A percentile compares a stretch with the other conserved stretches of the same genome.
Evolutionary conservation across 2,888 invertebrate species (phyloP).

Genomic region (Pandemis corylana): DNA sequence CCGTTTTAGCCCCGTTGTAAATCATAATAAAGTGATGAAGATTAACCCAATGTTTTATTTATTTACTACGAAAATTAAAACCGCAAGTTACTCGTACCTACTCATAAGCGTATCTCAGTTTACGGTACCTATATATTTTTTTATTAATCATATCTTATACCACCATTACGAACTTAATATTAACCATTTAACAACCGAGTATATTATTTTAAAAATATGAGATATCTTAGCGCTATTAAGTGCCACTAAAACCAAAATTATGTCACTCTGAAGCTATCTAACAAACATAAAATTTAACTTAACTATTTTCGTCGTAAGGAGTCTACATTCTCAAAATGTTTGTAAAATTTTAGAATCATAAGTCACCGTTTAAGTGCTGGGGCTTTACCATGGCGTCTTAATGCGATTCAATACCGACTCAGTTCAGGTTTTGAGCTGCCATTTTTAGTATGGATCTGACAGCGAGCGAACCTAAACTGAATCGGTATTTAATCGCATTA

Average conservation of each 20-base stretch:
- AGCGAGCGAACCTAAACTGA: too few relatives aligned
- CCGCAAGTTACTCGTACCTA: background rate
- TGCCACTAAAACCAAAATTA: too few relatives aligned
- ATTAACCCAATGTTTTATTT: conserved; percentile 14
- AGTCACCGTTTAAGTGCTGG: too few relatives aligned
- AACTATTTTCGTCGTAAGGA: background rate
- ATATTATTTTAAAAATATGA: too few relatives aligned
- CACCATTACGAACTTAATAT: background rate
- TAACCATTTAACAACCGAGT: too few relatives aligned
- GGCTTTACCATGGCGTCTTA: too few relatives aligned
- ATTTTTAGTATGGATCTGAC: too few relatives aligned
- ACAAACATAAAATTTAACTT: background rate
- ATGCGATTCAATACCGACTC: too few relatives aligned
- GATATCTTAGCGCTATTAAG: too few relatives aligned
- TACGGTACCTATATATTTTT: too few relatives aligned
- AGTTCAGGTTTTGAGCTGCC: too few relatives aligned
- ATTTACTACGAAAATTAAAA: background rate
- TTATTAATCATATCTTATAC: background rate
- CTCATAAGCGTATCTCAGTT: background rate
- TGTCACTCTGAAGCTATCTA: background rate
- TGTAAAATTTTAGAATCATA: background rate
- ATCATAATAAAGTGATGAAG: conserved; percentile 18
- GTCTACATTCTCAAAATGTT: background rate
- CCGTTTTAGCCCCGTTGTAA: background rate
- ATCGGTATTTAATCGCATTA: too few relatives aligned